Conservation (phyloP, 2,797 vertebrate genomes). For the Calcarius lapponicus region DNA sequence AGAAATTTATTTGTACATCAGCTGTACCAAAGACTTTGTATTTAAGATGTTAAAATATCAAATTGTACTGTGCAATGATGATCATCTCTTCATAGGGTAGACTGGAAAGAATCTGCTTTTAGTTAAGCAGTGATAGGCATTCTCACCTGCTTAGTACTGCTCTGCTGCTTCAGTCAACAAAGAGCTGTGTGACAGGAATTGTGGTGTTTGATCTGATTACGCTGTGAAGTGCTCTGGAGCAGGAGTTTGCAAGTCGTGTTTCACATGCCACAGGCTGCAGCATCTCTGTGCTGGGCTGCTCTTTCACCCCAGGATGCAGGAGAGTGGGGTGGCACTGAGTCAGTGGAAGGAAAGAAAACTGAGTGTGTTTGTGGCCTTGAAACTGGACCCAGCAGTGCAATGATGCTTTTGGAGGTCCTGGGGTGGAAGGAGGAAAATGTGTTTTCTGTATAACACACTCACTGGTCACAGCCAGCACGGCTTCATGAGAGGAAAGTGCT, state of each 20-base stretch:
- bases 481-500: not conserved
- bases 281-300: not conserved
- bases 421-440: not conserved
- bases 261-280: not conserved
- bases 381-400: not conserved
- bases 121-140: not conserved
- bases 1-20: not conserved
- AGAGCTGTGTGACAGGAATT: not conserved
- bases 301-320: not conserved
- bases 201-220: not conserved
- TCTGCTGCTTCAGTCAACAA: not conserved
- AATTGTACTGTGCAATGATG: not conserved
- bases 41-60: not conserved
- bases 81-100: not conserved
- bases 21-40: not conserved
- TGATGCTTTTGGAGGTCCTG: not conserved
- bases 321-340: not conserved
- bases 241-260: not conserved
- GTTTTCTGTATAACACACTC: fast-evolving
- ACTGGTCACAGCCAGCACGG: not conserved
- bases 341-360: not conserved
- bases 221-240: not conserved
- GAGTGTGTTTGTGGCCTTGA: not conserved
- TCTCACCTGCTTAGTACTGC: not conserved
- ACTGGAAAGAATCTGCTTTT: not conserved